Evolutionary conservation across 2,797 vertebrate genomes (phyloP), one percentile per base, ranked within the genome.

Genomic region (Coregonus sp.): DNA sequence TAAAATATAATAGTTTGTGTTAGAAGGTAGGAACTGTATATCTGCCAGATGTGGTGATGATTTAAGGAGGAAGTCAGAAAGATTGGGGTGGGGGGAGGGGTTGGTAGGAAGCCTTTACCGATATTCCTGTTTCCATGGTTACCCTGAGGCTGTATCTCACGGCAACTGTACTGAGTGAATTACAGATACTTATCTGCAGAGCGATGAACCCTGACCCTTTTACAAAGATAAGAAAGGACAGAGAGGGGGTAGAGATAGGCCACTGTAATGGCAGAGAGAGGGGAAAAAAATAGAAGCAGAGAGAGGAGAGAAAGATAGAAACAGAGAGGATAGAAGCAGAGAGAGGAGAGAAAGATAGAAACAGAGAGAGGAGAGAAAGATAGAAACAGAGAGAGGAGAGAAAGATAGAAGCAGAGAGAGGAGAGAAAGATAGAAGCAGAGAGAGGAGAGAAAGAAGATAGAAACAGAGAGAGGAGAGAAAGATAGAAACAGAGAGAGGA

Each of bases 121-220:
- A 75, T 85, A 83, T 82, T 85, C 47, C 33, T 75, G 87, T 91
- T 90, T 86, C 86, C 89, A 90, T 89, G 88, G 88, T 84, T 83
- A 92, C 90, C 72, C 74, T 66, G 69, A 75, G 76, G 78, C 73
- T 82, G 78, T 75, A 78, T 73, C 74, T 79, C 78, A 80, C 72
- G 82, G 85, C 81, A 84, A 84, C 81, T 80, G 78, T 74, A 79
- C n/a, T 1, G 74, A 77, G 78, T 76, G 78, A 81, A 68, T 73
- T 75, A 79, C 73, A 65, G 63, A 77, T 79, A 68, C 80, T 52
- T 56, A 69, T 84, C 74, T 75, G 80, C 63, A 47, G 74, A 74
- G 52, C 16, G 31, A 35, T 67, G 59, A 85, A 70, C 52, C 40
- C 18, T 61, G 31, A 72, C 56, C 47, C 75, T 31, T 71, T 72